Percentiles rank a stretch among this genome's conserved stretches.
Evolutionary conservation across 2,888 invertebrate genomes (phyloP).

Genomic region (Erynnis tages): DNA sequence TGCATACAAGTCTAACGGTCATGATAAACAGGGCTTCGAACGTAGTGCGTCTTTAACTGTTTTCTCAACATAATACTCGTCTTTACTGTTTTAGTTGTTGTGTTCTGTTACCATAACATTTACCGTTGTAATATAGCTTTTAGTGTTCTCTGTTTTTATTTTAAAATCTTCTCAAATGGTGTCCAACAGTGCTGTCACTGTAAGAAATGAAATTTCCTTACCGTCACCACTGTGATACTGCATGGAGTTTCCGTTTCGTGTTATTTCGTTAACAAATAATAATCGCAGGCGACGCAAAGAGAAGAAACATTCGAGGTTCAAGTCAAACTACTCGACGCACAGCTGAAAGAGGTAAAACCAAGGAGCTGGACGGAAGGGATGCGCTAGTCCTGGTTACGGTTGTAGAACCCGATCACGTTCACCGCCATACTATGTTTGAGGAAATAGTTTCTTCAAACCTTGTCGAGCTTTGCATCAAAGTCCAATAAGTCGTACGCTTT

Average conservation of each 20-base stretch:
- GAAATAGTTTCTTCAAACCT: constrained; percentile 29
- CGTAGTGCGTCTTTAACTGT: constrained; percentile 55
- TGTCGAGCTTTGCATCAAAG: constrained; percentile 21
- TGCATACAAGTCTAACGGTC: constrained; percentile 19
- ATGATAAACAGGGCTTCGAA: constrained; percentile 55
- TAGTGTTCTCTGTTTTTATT: constrained; percentile 25
- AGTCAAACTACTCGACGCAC: constrained; percentile 93
- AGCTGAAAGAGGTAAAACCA: constrained; percentile 94
- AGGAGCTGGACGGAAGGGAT: constrained; percentile 40
- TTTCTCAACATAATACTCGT: constrained; percentile 41
- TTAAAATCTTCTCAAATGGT: constrained; percentile 37
- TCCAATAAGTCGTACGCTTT: constrained; percentile 21
- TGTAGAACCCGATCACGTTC: constrained; percentile 65
- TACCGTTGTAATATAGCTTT: constrained; percentile 32
- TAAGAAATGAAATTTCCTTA: constrained; percentile 1
- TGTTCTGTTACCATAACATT: constrained; percentile 41
- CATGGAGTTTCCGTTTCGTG: constrained; percentile 69
- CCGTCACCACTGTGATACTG: constrained; percentile 45
- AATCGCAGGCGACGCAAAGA: constrained; percentile 94
- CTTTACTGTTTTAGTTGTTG: constrained; percentile 52
- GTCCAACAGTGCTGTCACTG: constrained; percentile 47
- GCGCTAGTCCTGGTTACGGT: constrained; percentile 70
- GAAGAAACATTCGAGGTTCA: constrained; percentile 96
- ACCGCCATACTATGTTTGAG: constrained; percentile 59
- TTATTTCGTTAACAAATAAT: constrained; percentile 72